These are phyloP conservation scores for Tetragonisca angustula DNA, from an alignment of 2,888 invertebrate genomes.

Conservation along the genomic window DNA sequence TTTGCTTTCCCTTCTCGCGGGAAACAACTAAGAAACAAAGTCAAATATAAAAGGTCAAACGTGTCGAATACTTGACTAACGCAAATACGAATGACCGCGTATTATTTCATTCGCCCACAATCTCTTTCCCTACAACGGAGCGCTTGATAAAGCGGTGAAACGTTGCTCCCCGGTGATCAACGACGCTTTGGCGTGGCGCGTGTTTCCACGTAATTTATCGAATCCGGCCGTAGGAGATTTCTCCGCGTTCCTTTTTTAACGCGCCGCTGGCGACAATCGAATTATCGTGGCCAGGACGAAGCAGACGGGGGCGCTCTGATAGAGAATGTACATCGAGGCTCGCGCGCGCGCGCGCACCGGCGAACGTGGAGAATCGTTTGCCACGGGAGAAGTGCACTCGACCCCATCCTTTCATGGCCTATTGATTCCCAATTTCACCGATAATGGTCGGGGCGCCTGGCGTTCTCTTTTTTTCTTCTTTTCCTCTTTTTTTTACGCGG, in stretches of 20 bases:
- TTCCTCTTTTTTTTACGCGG: constrained; percentile 77
- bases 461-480: constrained; percentile 25
- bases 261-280: constrained; percentile 68
- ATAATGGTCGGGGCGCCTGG: constrained; percentile 76
- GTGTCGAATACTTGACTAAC: background rate
- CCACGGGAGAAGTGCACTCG: constrained; percentile 53
- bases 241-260: constrained; percentile 45
- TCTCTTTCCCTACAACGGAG: background rate
- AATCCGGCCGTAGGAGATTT: constrained; percentile 41
- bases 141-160: constrained; percentile 14
- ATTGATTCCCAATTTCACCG: constrained; percentile 83
- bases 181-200: background rate
- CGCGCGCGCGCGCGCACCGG: constrained; percentile 33
- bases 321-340: background rate
- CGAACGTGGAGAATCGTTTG: constrained; percentile 52
- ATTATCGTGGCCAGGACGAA: constrained; percentile 55
- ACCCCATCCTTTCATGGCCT: constrained; percentile 77
- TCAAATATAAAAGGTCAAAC: too few species aligned
- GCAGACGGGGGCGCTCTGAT: constrained; percentile 31
- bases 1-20: too few species aligned
- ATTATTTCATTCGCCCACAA: background rate
- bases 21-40: too few species aligned
- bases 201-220: constrained; percentile 21
- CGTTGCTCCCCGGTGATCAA: background rate
- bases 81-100: background rate